Percentiles rank a stretch among this genome's conserved stretches.
These are phyloP conservation scores for Acestrorhynchus altus DNA, from an alignment of 2,797 vertebrate genomes.

Conservation along the genomic window DNA sequence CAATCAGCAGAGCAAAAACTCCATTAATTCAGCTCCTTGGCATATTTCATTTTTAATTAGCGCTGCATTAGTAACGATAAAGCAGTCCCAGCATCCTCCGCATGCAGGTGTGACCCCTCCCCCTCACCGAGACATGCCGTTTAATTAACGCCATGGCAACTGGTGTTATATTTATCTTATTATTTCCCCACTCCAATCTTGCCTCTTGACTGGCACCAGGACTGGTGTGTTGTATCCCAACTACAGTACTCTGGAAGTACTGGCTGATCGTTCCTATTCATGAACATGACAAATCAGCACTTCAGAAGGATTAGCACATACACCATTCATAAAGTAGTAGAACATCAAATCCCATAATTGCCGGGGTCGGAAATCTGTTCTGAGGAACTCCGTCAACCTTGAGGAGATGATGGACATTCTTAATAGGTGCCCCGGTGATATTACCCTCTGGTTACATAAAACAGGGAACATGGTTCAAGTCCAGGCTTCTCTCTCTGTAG, in stretches of 20 bases:
- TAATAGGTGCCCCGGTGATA: no score
- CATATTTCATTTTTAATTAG: slow-evolving; percentile 74
- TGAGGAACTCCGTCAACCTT: neutral
- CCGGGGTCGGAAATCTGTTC: neutral
- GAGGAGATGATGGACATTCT: neutral
- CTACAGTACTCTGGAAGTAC: neutral
- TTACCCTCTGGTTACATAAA: no score
- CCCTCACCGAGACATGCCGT: slow-evolving; percentile 54
- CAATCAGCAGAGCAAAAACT: slow-evolving; percentile 45
- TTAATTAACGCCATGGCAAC: slow-evolving; percentile 68
- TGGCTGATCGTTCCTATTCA: neutral
- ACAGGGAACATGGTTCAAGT: no score
- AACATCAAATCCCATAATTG: neutral
- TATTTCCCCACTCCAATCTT: neutral
- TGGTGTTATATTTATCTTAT: slow-evolving; percentile 10
- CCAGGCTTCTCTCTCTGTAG: no score
- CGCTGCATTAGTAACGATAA: slow-evolving; percentile 73
- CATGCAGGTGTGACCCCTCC: slow-evolving; percentile 68
- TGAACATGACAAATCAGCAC: neutral
- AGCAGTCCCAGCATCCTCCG: slow-evolving; percentile 61
- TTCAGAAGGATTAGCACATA: neutral
- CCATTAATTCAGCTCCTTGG: slow-evolving; percentile 68
- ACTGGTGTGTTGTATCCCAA: neutral
- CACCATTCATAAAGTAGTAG: neutral
- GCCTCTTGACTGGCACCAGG: neutral